Evolutionary conservation across 2,888 invertebrate species (phyloP), one percentile per base, ranked within the genome.

Genomic region (Nesidiocoris tenuis): DNA sequence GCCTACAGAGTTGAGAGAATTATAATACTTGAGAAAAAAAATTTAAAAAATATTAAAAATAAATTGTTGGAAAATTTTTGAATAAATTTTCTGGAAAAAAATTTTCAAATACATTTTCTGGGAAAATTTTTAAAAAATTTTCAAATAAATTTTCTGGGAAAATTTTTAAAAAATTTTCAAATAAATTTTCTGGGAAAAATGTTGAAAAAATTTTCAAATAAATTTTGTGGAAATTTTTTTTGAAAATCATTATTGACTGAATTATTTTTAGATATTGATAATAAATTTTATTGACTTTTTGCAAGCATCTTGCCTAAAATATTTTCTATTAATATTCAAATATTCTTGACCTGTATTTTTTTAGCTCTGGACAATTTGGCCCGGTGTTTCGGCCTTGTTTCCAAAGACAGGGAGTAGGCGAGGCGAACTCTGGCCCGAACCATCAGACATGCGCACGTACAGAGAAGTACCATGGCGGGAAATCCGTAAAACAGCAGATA

Each of bases 401-500:
- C 78, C 25, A 78, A 61, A 3, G 76, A 66, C 23, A 78, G 70
- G 24, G 76, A 74, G 63, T 78, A 78, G 18, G 74, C 71, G 66
- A 78, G 76, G 1, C 76, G 68, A 2, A 78, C 71, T 3, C 76
- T 68, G 0, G 78, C 74, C 3, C 76, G 68, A 21, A 78, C 71
- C 70, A 78, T 64, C 18, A 74, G 55, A 63, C 78, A 78, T 16
- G 76, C 78, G 54, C 76, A 78, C 21, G 76, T 68, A 23, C 66
- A 64, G 7, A 78, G 76, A 1, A 78, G 55, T n/a, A 70, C 64
- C 55, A 78, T 70, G 3, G 78, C 78, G 0, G 78, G 78, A 61
- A 78, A 78, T 22, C 75, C 74, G 66, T 76, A 76, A 3, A 76
- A 76, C 22, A 78, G 56, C 21, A 77, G 57, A 63, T 78, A 76